These are phyloP conservation scores for Tetragonisca angustula DNA, from an alignment of 2,888 invertebrate genomes.

Conservation along the genomic window DNA sequence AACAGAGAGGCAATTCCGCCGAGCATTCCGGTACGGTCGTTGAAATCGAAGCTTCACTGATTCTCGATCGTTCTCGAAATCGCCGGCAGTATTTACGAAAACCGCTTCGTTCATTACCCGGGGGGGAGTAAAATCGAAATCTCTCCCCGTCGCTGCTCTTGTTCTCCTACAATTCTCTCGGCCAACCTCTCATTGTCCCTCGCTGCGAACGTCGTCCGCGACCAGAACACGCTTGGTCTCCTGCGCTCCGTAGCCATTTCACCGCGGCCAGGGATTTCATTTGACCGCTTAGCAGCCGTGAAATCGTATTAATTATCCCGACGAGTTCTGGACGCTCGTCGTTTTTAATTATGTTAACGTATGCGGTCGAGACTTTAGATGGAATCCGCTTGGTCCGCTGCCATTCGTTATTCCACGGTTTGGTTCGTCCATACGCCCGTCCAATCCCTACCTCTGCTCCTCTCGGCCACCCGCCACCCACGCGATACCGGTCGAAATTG, in stretches of 20 bases:
- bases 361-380: slow-evolving; percentile 27
- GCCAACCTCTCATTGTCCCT: not conserved
- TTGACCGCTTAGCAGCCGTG: slow-evolving; percentile 30
- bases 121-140: slow-evolving; percentile 33
- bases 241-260: not conserved
- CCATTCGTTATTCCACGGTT: slow-evolving; percentile 10
- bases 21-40: slow-evolving; percentile 54
- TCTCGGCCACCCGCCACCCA: not conserved
- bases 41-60: slow-evolving; percentile 46
- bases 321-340: not conserved
- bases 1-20: slow-evolving; percentile 36
- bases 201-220: not conserved
- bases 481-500: slow-evolving; percentile 19
- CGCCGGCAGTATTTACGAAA: slow-evolving; percentile 51
- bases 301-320: slow-evolving; percentile 43
- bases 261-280: slow-evolving; percentile 12
- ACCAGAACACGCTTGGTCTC: too few relatives aligned
- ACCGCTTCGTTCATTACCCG: slow-evolving; percentile 48
- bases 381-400: slow-evolving; percentile 5
- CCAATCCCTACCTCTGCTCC: not conserved
- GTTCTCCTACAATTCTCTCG: not conserved
- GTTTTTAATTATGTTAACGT: slow-evolving; percentile 55
- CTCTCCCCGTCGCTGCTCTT: not conserved
- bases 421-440: not conserved
- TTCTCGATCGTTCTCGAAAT: slow-evolving; percentile 48